Base-by-base conservation (phyloP, 2,113 vertebrate genomes). In the Phylloscopus trochilus region DNA sequence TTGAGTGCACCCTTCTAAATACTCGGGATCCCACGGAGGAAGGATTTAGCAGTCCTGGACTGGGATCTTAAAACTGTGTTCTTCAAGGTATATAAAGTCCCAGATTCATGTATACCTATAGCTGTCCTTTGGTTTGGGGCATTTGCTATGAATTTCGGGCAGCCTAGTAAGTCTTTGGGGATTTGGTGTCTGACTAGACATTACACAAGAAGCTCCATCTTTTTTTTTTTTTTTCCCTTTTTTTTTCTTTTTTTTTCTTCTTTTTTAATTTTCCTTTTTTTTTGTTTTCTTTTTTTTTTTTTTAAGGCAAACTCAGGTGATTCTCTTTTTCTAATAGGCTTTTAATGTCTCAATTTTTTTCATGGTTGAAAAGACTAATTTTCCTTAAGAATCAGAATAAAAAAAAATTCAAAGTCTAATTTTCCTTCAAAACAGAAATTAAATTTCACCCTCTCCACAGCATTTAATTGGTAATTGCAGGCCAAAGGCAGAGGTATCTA, bases 231-330 rank as follows among this genome's bases (percentile, higher is more conserved):
- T n/a, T n/a, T n/a, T n/a, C n/a, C 51, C 21, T 14, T 35, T 6
- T 12, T 6, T 3, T 12, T 11, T 30, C 2, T 14, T 37, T 60
- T n/a, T n/a, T n/a, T n/a, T n/a, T n/a, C n/a, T n/a, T n/a, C n/a
- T n/a, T n/a, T n/a, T n/a, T n/a, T n/a, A n/a, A n/a, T n/a, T n/a
- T n/a, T n/a, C n/a, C n/a, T n/a, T n/a, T n/a, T n/a, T n/a, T n/a
- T n/a, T n/a, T n/a, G n/a, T 58, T 20, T 39, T 39, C 39, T 39
- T 9, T 19, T 7, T 58, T 33, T 16, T 81, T 27, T 6, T 39
- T 82, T 13, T 55, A 64, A 69, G 6, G 3, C 56, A 78, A 70
- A 69, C 6, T 2, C 8, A 44, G 9, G 6, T 58, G 4, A n/a
- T 75, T 44, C 3, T 31, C 31, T 56, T 56, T 62, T 64, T 77